Conservation (phyloP, 2,888 invertebrate species). For the Dryomyza anilis region DNA sequence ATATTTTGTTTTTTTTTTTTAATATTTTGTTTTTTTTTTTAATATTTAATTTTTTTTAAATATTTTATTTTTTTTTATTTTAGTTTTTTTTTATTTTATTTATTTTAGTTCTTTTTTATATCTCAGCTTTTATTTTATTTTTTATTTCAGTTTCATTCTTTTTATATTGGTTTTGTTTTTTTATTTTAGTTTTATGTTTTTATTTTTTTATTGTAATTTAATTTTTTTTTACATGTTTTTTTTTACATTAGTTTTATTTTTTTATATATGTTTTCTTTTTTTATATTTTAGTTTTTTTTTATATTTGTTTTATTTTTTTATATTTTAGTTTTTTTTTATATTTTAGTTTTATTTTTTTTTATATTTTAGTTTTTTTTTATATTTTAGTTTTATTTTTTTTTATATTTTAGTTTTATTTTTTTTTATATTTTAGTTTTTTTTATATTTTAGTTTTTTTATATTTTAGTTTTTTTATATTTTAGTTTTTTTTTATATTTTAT, state of each 20-base stretch:
- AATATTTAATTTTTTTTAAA: not conserved
- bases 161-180: not conserved
- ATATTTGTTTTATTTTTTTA: not conserved
- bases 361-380: not conserved
- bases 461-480: not conserved
- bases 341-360: not conserved
- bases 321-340: not conserved
- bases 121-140: slow-evolving; percentile 7
- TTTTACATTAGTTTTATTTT: not conserved
- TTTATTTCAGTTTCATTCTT: not conserved
- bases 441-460: not conserved
- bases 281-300: not conserved
- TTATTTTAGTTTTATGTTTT: not conserved
- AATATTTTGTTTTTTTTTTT: not conserved
- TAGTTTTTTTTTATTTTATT: not conserved
- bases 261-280: not conserved
- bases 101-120: not conserved
- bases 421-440: not conserved
- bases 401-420: not conserved
- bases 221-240: not conserved
- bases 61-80: slow-evolving; percentile 9
- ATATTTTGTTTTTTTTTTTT: not conserved
- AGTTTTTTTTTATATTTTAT: not conserved
- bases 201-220: not conserved
- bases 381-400: not conserved